These are phyloP conservation scores for Pissodes strobi DNA, from an alignment of 1,140 invertebrate genomes.

Conservation along the genomic window DNA sequence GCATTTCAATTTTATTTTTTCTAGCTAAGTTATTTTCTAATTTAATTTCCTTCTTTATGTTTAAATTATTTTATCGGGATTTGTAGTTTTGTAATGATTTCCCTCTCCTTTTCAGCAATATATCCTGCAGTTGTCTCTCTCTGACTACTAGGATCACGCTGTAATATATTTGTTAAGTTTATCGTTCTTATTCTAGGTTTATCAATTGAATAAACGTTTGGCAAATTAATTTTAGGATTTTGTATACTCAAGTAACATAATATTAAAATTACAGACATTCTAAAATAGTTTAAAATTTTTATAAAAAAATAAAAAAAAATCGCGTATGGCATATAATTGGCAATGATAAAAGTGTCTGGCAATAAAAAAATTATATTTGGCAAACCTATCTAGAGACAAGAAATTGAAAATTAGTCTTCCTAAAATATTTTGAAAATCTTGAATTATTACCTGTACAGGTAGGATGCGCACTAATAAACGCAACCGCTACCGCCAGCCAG, in stretches of 20 bases:
- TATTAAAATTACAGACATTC: slow-evolving; percentile 4
- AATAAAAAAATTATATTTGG: slow-evolving; percentile 17
- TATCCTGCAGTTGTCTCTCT: neutral
- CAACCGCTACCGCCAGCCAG: slow-evolving; percentile 14
- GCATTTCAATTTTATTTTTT: too few species aligned
- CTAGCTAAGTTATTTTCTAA: too few species aligned
- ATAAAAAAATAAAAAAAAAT: neutral
- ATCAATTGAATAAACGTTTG: neutral
- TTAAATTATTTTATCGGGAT: too few species aligned
- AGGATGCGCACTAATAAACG: slow-evolving; percentile 1
- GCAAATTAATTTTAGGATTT: slow-evolving; percentile 1
- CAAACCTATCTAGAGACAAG: too few species aligned
- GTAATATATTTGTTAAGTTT: too few species aligned
- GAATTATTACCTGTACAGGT: neutral
- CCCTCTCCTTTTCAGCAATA: too few species aligned
- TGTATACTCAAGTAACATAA: neutral
- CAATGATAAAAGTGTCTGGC: slow-evolving; percentile 21
- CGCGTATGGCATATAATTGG: too few species aligned
- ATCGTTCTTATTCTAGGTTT: slow-evolving; percentile 3
- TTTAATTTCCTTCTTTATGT: too few species aligned
- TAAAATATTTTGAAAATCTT: too few species aligned
- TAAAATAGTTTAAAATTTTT: slow-evolving; percentile 20
- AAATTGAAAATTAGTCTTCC: too few species aligned
- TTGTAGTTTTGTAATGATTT: too few species aligned
- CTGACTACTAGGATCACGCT: too few species aligned